Percentiles rank a stretch among this genome's conserved stretches.
phyloP scores from a whole-genome alignment of 2,888 invertebrate genomes.

The Ormyrus labotus region DNA sequence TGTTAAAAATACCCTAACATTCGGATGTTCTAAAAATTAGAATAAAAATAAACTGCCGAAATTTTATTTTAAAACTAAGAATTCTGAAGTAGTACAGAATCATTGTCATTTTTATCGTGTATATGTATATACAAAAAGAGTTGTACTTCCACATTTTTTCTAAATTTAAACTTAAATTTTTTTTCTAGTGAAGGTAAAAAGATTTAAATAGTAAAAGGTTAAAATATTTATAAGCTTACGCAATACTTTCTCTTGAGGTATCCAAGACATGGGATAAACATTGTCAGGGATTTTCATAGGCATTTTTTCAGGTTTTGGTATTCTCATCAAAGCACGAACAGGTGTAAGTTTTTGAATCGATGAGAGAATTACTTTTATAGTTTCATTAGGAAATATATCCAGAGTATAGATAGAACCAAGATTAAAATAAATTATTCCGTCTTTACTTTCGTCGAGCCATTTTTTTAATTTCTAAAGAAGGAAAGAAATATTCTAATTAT shows the following conservation, averaged over 20 bases:
- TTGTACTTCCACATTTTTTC: too few species aligned
- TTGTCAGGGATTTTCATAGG: slow-evolving; percentile 66
- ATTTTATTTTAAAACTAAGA: too few species aligned
- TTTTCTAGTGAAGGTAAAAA: too few species aligned
- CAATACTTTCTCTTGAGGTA: slow-evolving; percentile 68
- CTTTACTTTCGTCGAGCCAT: slow-evolving; percentile 69
- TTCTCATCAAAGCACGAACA: slow-evolving; percentile 67
- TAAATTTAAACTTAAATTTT: too few species aligned
- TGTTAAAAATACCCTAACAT: slow-evolving; percentile 69
- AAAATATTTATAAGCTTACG: slow-evolving; percentile 61
- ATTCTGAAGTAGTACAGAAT: too few species aligned
- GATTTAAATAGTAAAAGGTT: too few species aligned
- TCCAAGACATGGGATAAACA: slow-evolving; percentile 64
- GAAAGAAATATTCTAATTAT: too few species aligned
- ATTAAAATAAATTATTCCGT: slow-evolving; percentile 71
- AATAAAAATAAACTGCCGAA: too few species aligned
- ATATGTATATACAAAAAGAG: too few species aligned
- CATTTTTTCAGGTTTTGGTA: slow-evolving; percentile 62
- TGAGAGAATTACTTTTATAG: slow-evolving; percentile 63
- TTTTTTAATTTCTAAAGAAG: slow-evolving; percentile 65
- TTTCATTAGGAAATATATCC: slow-evolving; percentile 65
- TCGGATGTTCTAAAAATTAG: slow-evolving; percentile 66
- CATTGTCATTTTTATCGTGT: too few species aligned
- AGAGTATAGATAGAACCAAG: slow-evolving; percentile 71
- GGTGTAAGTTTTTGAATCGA: slow-evolving; percentile 67